Conservation (phyloP, 2,113 vertebrate genomes). For the Cervus canadensis region DNA sequence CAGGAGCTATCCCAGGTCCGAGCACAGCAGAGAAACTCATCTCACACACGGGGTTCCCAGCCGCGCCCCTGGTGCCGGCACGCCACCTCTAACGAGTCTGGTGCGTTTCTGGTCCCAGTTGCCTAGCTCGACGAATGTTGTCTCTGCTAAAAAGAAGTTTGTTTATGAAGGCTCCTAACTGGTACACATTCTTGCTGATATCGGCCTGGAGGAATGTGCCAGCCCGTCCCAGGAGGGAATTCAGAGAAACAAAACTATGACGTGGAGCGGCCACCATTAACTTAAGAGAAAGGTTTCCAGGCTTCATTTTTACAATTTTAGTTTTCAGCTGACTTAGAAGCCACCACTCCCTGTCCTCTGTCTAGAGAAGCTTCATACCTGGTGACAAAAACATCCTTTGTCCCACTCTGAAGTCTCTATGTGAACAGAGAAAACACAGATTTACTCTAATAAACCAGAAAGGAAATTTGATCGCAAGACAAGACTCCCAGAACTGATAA, state of each 20-base stretch:
- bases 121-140: background rate
- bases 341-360: background rate
- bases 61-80: background rate
- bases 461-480: background rate
- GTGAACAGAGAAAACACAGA: background rate
- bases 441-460: background rate
- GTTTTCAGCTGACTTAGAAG: background rate
- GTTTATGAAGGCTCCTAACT: background rate
- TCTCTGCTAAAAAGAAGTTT: background rate
- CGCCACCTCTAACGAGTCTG: background rate
- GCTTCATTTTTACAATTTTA: background rate
- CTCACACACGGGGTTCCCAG: background rate
- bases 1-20: background rate
- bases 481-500: background rate
- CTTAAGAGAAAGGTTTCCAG: background rate
- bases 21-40: background rate
- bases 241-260: background rate
- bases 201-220: background rate
- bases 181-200: background rate
- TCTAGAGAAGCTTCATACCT: background rate
- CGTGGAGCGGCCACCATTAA: accelerated
- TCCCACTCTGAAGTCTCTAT: background rate
- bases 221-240: background rate
- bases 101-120: background rate
- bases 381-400: background rate